phyloP scores from a whole-genome alignment of 2,113 vertebrate genomes.

The Apodemus speciosus region DNA sequence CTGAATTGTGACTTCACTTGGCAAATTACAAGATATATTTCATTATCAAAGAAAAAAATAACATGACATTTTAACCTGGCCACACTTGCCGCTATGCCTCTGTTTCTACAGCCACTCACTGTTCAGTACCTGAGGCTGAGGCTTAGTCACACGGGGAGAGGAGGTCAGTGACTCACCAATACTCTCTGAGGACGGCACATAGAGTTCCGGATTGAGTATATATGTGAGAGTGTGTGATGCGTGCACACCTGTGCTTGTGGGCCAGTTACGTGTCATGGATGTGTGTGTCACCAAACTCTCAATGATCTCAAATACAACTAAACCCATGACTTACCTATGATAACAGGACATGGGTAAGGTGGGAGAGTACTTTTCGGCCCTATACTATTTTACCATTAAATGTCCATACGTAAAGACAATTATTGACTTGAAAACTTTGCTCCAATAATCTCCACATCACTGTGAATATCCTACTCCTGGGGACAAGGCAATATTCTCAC shows the following conservation, averaged over 20 bases:
- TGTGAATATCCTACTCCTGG: neutral
- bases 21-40: slow-evolving; percentile 48
- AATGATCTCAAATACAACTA: neutral
- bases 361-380: neutral
- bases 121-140: neutral
- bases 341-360: neutral
- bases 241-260: neutral
- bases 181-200: neutral
- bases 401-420: neutral
- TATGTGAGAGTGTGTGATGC: neutral
- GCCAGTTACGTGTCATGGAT: neutral
- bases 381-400: neutral
- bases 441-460: slow-evolving; percentile 23
- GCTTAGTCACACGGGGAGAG: neutral
- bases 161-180: neutral
- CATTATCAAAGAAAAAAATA: slow-evolving; percentile 48
- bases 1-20: neutral
- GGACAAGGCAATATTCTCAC: neutral
- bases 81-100: neutral
- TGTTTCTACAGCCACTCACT: neutral
- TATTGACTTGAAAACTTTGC: slow-evolving; percentile 20
- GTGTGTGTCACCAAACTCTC: neutral
- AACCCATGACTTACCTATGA: neutral
- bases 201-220: neutral
- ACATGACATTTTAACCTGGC: slow-evolving; percentile 6